These are phyloP conservation scores for Caenorhabditis tropicalis DNA, from an alignment of 1,140 invertebrate genomes.

Conservation along the genomic window DNA sequence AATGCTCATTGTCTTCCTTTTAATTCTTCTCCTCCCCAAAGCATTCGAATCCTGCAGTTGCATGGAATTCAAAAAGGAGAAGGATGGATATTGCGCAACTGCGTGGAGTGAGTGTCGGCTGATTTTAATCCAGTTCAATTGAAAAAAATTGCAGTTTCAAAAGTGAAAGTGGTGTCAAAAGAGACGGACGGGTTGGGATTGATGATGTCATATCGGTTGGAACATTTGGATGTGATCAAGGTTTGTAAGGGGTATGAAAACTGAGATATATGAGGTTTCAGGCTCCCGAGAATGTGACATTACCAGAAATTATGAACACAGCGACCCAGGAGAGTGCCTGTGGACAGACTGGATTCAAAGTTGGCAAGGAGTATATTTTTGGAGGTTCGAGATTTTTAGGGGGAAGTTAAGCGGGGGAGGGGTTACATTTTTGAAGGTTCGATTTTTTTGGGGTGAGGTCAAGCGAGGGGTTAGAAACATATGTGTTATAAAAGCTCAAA, in stretches of 20 bases:
- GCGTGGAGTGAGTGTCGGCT: not conserved
- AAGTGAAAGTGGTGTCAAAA: conserved; percentile 11
- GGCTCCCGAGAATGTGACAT: not conserved
- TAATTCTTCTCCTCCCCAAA: not conserved
- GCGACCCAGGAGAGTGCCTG: conserved; percentile 15
- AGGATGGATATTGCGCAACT: conserved; percentile 10
- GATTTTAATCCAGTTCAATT: not conserved
- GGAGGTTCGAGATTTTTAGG: not conserved
- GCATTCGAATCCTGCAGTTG: not conserved
- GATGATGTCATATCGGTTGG: conserved; percentile 11
- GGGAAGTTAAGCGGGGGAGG: too few species aligned
- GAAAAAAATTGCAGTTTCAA: not conserved
- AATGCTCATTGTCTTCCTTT: too few species aligned
- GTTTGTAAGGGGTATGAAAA: not conserved
- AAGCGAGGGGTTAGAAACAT: too few species aligned
- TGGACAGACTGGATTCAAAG: conserved; percentile 12
- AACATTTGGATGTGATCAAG: conserved; percentile 28
- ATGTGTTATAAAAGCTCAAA: too few species aligned
- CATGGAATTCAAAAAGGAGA: not conserved
- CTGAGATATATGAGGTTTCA: not conserved
- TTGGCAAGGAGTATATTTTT: conserved; percentile 9
- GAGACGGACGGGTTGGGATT: not conserved
- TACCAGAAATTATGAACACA: conserved; percentile 16
- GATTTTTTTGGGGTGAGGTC: too few species aligned
- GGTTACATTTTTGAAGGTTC: too few species aligned